Evolutionary conservation across 2,888 invertebrate genomes (phyloP).

Genomic region (Diplazon laetatorius): DNA sequence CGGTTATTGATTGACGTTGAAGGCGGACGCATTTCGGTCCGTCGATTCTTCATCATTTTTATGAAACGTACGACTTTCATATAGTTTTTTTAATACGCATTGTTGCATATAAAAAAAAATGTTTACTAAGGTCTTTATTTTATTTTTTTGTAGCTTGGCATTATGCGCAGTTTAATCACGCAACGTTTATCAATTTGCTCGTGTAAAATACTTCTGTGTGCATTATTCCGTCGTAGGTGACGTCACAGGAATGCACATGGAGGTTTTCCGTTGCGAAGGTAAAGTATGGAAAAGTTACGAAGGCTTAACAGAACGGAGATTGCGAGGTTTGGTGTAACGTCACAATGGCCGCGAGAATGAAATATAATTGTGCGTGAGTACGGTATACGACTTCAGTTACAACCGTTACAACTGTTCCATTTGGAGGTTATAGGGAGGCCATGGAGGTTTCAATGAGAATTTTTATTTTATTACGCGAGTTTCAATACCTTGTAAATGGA

Average conservation of each 20-base stretch:
- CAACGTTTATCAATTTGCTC: background rate
- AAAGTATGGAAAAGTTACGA: background rate
- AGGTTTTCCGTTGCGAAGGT: background rate
- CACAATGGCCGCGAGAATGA: background rate
- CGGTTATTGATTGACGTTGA: constrained; percentile 8
- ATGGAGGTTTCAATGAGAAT: background rate
- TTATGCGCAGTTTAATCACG: background rate
- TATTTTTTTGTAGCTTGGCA: background rate
- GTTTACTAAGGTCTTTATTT: background rate
- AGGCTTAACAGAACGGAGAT: background rate
- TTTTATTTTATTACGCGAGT: constrained; percentile 4
- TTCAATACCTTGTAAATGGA: constrained; percentile 4
- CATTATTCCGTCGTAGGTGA: too few relatives aligned
- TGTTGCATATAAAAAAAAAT: background rate
- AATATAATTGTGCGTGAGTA: constrained; percentile 1
- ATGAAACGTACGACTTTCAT: background rate
- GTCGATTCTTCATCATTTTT: background rate
- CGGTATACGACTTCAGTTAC: too few relatives aligned
- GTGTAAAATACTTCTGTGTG: too few relatives aligned
- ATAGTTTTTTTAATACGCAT: too few relatives aligned
- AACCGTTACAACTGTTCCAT: constrained; percentile 12
- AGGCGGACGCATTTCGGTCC: background rate
- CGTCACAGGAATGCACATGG: background rate
- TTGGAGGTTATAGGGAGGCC: constrained; percentile 1
- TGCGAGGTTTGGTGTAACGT: background rate